Conservation (phyloP, 2,888 invertebrate species). For the Syrista parreyssii region DNA sequence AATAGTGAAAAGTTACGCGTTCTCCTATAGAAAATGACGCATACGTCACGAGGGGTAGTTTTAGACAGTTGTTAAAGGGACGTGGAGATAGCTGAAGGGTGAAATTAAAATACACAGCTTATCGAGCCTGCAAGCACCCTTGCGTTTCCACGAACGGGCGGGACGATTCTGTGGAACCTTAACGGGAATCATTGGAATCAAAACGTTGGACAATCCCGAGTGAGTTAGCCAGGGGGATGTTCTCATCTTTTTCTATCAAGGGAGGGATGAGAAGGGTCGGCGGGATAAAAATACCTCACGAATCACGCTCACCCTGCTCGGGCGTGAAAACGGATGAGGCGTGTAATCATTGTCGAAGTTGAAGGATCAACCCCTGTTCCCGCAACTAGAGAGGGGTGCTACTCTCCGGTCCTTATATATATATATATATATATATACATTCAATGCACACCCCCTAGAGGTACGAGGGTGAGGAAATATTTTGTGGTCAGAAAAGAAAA, state of each 20-base stretch:
- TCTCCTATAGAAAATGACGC: not conserved
- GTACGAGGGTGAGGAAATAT: not conserved
- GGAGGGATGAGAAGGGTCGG: not conserved
- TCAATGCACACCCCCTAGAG: not conserved
- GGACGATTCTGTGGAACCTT: not conserved
- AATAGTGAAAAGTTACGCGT: not conserved
- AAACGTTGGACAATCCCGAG: not conserved
- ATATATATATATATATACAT: too few species aligned
- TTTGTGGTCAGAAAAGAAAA: not conserved
- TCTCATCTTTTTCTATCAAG: not conserved
- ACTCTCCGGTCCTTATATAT: not conserved
- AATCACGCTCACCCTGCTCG: not conserved
- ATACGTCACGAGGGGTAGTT: not conserved
- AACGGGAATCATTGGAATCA: not conserved
- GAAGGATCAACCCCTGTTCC: not conserved
- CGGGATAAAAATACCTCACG: not conserved
- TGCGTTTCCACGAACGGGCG: not conserved
- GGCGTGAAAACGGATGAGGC: not conserved
- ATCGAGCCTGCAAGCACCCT: not conserved
- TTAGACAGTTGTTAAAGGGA: not conserved
- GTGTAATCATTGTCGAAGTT: not conserved
- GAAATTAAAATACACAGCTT: not conserved
- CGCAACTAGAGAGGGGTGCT: not conserved
- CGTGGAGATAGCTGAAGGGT: not conserved
- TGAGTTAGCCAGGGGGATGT: not conserved